Evolutionary conservation across 2,888 invertebrate genomes (phyloP), one percentile per base, ranked within the genome.

Genomic region (Drosophila multiciliata): DNA sequence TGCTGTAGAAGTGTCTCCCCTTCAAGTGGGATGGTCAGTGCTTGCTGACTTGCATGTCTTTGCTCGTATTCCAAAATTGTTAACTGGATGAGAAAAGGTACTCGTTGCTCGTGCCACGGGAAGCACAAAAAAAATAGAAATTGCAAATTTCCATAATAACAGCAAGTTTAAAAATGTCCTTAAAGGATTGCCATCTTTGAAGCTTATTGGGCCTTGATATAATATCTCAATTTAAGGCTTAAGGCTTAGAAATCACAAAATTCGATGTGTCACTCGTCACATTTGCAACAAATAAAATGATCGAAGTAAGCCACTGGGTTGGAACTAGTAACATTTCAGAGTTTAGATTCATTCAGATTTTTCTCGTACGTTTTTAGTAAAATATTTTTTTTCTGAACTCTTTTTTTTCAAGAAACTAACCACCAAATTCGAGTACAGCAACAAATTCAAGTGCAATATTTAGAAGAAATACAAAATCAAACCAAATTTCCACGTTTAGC

Each of bases 361-460:
- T 57, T 35, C 35, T 29, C 29, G 6, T 29, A 5, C 6, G 6
- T 5, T 29, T 29, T 29, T 29, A 6, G 5, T 6, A 5, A 29
- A 29, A 29, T 29, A 5, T 29, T 29, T 29, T 29, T 29, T 29
- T 29, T 29, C 1, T 6, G 4, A 29, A 29, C 0, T 6, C 0
- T 6, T 29, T 29, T 26, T 26, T 29, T 29, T 29, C 0, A 29
- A 6, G 6, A 29, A 29, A 29, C n/a, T 23, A 49, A 45, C 9
- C 12, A n/a, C 29, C 72, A 4, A 74, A 68, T 68, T 66, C 38
- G 49, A 35, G 54, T 63, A 54, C n/a, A 72, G 17, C 42, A 17
- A 42, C 40, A 40, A 12, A 33, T 35, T n/a, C 4, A 36, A 36
- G 9, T 8, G 9, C 5, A 33, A 35, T 12, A 42, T 12, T 42